Evolutionary conservation across 1,140 invertebrate species (phyloP).

Genomic region (Brevipalpus yothersi): DNA sequence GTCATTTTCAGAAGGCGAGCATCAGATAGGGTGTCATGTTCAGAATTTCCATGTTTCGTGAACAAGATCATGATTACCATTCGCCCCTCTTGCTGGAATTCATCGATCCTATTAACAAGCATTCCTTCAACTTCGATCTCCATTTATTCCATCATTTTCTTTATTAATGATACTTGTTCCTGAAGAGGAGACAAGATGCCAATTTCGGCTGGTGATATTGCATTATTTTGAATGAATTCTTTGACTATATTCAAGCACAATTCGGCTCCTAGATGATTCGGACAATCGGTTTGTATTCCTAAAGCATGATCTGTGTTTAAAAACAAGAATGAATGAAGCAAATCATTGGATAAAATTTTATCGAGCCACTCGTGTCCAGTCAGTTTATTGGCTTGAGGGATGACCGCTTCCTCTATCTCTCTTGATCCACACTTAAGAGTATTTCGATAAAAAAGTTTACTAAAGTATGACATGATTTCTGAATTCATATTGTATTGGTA

Average conservation of each 20-base stretch:
- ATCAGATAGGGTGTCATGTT: constrained; percentile 48
- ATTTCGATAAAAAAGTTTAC: constrained; percentile 53
- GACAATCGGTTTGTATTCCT: constrained; percentile 35
- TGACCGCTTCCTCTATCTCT: constrained; percentile 30
- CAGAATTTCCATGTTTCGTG: constrained; percentile 25
- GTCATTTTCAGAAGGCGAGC: constrained; percentile 72
- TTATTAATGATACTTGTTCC: constrained; percentile 49
- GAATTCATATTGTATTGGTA: constrained; percentile 84
- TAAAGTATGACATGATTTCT: constrained; percentile 52
- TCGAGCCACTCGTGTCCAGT: neutral
- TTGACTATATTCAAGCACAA: no score
- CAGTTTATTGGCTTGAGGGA: constrained; percentile 15
- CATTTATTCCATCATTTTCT: constrained; percentile 11
- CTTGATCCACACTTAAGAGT: constrained; percentile 41
- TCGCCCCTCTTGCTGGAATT: constrained; percentile 89
- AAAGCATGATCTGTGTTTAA: constrained; percentile 32
- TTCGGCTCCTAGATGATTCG: constrained; percentile 23
- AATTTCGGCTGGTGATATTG: constrained; percentile 35
- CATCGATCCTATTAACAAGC: constrained; percentile 86
- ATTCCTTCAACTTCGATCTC: constrained; percentile 20
- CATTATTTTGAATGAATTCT: constrained; percentile 18
- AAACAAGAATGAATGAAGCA: constrained; percentile 33
- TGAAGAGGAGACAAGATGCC: constrained; percentile 74
- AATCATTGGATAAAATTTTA: neutral
- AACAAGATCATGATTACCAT: constrained; percentile 72